These are phyloP conservation scores for Diadema setosum DNA, from an alignment of 35 echinoderm and acorn worm species.

Conservation along the genomic window DNA sequence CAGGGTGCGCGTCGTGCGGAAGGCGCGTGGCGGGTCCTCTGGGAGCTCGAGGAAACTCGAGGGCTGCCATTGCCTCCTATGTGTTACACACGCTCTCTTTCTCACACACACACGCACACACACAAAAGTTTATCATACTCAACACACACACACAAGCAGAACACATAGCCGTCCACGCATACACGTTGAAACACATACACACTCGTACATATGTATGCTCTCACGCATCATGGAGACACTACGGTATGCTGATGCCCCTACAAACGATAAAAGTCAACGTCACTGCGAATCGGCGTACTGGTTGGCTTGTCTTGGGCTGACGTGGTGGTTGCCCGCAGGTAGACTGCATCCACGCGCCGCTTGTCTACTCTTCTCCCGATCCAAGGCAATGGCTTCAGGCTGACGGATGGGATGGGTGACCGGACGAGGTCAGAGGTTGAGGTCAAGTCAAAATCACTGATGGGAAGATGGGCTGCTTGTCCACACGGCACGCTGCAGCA, in stretches of 20 bases:
- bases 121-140: background rate
- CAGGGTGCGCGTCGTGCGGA: background rate
- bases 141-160: too few relatives aligned
- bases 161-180: too few relatives aligned
- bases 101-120: too few relatives aligned
- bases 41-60: too few relatives aligned
- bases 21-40: constrained; percentile 18
- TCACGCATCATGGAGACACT: too few relatives aligned
- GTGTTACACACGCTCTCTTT: too few relatives aligned
- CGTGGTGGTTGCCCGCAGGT: background rate
- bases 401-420: constrained; percentile 19
- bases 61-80: too few relatives aligned
- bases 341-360: background rate
- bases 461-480: background rate
- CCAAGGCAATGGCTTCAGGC: background rate
- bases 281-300: background rate
- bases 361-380: background rate
- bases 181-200: too few relatives aligned
- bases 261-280: too few relatives aligned
- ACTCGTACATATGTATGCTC: too few relatives aligned
- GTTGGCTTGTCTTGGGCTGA: background rate
- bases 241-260: too few relatives aligned
- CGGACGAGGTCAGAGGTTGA: background rate
- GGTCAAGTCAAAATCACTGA: constrained; percentile 3
- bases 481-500: background rate